A percentile compares a stretch with the other conserved stretches of the same genome.
Conservation (phyloP, 2,113 vertebrate species). For the Centrocercus urophasianus region DNA sequence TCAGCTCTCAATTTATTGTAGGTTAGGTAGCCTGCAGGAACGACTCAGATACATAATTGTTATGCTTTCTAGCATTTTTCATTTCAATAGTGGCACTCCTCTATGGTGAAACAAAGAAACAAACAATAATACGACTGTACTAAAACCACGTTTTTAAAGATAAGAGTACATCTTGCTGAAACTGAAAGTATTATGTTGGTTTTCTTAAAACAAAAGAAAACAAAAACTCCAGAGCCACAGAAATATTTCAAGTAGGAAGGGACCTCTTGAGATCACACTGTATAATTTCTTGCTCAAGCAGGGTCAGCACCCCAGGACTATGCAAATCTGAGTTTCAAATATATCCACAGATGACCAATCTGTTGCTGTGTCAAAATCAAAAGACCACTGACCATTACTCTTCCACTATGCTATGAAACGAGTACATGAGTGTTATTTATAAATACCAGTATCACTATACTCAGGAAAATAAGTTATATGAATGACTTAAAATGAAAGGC, state of each 20-base stretch:
- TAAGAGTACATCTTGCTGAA: background rate
- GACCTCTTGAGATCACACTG: background rate
- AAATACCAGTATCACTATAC: accelerated
- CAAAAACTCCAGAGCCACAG: background rate
- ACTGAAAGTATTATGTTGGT: background rate
- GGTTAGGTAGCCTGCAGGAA: background rate
- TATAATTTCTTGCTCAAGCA: background rate
- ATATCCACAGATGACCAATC: background rate
- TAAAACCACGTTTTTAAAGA: background rate
- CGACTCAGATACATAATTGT: background rate
- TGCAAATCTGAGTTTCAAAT: accelerated
- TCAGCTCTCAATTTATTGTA: background rate
- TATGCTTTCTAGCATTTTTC: background rate
- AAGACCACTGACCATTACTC: background rate
- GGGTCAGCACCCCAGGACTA: accelerated
- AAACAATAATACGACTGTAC: background rate
- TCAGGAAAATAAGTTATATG: background rate
- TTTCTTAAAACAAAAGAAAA: background rate
- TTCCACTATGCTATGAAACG: accelerated
- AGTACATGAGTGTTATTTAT: background rate
- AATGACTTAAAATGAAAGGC: background rate
- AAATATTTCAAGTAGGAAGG: background rate
- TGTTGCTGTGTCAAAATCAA: background rate
- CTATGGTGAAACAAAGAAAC: background rate
- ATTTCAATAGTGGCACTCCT: background rate